phyloP scores from a whole-genome alignment of 1,140 invertebrate species.

The Drosophila littoralis region DNA sequence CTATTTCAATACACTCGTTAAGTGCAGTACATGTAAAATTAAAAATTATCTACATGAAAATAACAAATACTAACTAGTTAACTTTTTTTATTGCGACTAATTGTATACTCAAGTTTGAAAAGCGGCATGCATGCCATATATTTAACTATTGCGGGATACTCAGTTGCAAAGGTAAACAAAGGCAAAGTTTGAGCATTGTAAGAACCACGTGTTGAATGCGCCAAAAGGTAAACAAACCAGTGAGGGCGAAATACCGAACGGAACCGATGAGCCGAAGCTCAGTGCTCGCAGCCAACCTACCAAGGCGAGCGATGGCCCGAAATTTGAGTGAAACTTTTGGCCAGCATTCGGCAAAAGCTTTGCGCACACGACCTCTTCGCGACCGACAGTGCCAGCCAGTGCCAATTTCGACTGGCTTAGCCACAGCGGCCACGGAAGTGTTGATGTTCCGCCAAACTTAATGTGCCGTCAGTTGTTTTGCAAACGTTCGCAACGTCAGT shows the following conservation, averaged over 20 bases:
- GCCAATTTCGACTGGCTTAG: slow-evolving; percentile 44
- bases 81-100: not conserved
- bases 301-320: slow-evolving; percentile 28
- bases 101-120: not conserved
- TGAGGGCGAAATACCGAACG: slow-evolving; percentile 32
- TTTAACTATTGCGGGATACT: slow-evolving; percentile 1
- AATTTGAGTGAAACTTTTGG: slow-evolving; percentile 68
- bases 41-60: too few species aligned
- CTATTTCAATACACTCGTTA: too few species aligned
- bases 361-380: slow-evolving; percentile 22
- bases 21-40: too few species aligned
- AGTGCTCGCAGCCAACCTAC: slow-evolving; percentile 18
- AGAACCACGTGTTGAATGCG: slow-evolving; percentile 63
- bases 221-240: slow-evolving; percentile 69
- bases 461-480: slow-evolving; percentile 67
- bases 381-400: slow-evolving; percentile 17
- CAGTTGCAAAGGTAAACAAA: slow-evolving; percentile 16
- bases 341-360: slow-evolving; percentile 57
- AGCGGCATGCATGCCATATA: not conserved
- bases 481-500: slow-evolving; percentile 68
- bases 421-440: slow-evolving; percentile 43
- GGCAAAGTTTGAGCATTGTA: not conserved
- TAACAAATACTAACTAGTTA: not conserved
- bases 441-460: slow-evolving; percentile 53
- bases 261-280: slow-evolving; percentile 11